These are phyloP conservation scores for Drosophila anomalata DNA, from an alignment of 2,888 invertebrate genomes.

Conservation along the genomic window DNA sequence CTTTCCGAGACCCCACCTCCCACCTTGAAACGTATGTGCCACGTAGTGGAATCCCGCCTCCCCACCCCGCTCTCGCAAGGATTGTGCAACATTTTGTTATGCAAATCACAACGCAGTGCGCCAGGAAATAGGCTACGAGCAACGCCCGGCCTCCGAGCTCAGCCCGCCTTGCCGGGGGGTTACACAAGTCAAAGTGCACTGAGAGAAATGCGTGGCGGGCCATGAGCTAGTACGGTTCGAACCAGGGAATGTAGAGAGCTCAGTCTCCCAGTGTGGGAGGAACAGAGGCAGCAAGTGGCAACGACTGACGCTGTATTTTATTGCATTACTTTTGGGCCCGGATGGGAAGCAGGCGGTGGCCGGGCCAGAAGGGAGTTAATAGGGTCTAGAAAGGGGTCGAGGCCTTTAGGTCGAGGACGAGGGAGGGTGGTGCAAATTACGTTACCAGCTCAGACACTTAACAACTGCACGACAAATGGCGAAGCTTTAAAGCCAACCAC, in stretches of 20 bases:
- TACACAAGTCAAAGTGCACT: constrained; percentile 71
- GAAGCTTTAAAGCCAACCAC: constrained; percentile 60
- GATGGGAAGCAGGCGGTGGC: not conserved
- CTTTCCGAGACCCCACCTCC: constrained; percentile 19
- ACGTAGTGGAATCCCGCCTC: constrained; percentile 45
- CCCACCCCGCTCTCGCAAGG: constrained; percentile 23
- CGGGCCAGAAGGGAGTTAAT: constrained; percentile 8
- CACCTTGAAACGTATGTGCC: constrained; percentile 57
- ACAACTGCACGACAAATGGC: constrained; percentile 57
- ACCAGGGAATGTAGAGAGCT: too few relatives aligned
- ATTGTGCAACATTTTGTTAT: constrained; percentile 74
- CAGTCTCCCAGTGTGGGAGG: constrained; percentile 33
- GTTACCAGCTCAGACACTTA: constrained; percentile 45
- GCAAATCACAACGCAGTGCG: constrained; percentile 77
- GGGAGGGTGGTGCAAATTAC: constrained; percentile 63
- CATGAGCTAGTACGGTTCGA: too few relatives aligned
- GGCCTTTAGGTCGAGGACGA: constrained; percentile 25
- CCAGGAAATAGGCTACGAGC: constrained; percentile 65
- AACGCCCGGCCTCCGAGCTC: constrained; percentile 31
- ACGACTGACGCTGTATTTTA: constrained; percentile 65
- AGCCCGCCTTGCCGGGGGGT: constrained; percentile 38
- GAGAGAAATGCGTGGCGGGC: not conserved
- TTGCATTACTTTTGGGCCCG: constrained; percentile 58
- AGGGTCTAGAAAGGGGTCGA: constrained; percentile 37
- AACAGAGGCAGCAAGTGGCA: constrained; percentile 49